Evolutionary conservation across 2,113 vertebrate species (phyloP).

Genomic region (Pachycephala philippinensis): DNA sequence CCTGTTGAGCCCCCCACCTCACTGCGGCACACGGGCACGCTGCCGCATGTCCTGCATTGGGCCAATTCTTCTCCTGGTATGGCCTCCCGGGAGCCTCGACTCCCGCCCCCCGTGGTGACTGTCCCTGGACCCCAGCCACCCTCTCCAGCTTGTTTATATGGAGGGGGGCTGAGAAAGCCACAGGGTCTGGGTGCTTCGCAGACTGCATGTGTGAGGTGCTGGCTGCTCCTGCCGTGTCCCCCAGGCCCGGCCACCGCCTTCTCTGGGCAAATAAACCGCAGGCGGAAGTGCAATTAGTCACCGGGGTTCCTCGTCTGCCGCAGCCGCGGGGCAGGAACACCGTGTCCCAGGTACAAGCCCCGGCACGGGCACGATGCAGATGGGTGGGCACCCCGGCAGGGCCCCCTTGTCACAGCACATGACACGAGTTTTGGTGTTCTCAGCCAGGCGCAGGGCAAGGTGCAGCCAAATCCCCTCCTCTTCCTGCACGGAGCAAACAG

Average conservation of each 20-base stretch:
- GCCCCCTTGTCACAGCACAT: not conserved
- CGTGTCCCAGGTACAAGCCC: not conserved
- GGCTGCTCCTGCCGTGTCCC: not conserved
- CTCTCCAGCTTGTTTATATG: not conserved
- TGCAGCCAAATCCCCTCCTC: not conserved
- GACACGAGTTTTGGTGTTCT: not conserved
- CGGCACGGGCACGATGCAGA: not conserved
- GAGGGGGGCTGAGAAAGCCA: accelerated
- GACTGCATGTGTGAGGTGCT: not conserved
- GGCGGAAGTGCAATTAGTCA: conserved; percentile 50
- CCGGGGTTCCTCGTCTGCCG: not conserved
- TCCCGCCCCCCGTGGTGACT: accelerated
- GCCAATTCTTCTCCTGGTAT: not conserved
- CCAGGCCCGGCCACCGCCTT: not conserved
- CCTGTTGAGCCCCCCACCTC: accelerated
- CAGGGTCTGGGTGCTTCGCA: accelerated
- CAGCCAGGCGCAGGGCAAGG: not conserved
- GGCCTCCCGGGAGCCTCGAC: accelerated
- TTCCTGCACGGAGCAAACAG: not conserved
- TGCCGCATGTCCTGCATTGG: accelerated
- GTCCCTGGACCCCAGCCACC: not conserved
- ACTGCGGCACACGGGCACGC: accelerated
- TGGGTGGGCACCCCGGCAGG: accelerated
- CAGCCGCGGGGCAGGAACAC: not conserved
- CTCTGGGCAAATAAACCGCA: conserved; percentile 17